Evolutionary conservation across 2,888 invertebrate genomes (phyloP).

Genomic region (Rosalia funebris): DNA sequence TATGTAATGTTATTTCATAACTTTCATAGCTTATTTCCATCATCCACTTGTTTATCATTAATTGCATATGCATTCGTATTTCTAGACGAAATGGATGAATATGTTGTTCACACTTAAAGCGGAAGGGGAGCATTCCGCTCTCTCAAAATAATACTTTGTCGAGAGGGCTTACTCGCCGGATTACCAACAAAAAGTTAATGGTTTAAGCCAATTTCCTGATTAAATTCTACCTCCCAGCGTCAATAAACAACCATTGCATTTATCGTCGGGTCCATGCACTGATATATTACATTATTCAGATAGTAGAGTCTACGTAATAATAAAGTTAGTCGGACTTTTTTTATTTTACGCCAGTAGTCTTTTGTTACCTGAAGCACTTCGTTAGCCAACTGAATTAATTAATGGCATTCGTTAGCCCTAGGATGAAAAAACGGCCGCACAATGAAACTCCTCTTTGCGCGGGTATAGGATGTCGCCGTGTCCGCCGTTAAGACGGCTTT

Average conservation of each 20-base stretch:
- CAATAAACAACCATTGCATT: constrained; percentile 25
- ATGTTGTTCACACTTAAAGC: background rate
- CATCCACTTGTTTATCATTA: no score
- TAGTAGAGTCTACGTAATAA: constrained; percentile 15
- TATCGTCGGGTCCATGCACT: constrained; percentile 25
- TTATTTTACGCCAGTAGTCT: constrained; percentile 7
- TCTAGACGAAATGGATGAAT: background rate
- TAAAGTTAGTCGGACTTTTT: constrained; percentile 15
- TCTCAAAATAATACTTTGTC: constrained; percentile 1
- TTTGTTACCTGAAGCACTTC: constrained; percentile 24
- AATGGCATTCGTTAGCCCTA: constrained; percentile 16
- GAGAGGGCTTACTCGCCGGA: constrained; percentile 4
- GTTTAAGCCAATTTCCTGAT: constrained; percentile 36
- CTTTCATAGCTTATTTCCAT: no score
- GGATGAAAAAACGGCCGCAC: background rate
- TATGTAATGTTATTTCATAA: no score
- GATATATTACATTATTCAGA: constrained; percentile 25
- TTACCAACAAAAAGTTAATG: constrained; percentile 29
- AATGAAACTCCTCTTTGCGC: background rate
- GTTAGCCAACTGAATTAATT: constrained; percentile 19
- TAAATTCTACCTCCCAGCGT: constrained; percentile 34
- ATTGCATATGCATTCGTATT: background rate
- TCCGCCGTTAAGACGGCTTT: constrained; percentile 6
- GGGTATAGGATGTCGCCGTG: background rate
- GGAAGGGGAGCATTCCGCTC: no score